Evolutionary conservation across 2,888 invertebrate species (phyloP), one percentile per base, ranked within the genome.

Genomic region (Eupithecia tripunctaria): DNA sequence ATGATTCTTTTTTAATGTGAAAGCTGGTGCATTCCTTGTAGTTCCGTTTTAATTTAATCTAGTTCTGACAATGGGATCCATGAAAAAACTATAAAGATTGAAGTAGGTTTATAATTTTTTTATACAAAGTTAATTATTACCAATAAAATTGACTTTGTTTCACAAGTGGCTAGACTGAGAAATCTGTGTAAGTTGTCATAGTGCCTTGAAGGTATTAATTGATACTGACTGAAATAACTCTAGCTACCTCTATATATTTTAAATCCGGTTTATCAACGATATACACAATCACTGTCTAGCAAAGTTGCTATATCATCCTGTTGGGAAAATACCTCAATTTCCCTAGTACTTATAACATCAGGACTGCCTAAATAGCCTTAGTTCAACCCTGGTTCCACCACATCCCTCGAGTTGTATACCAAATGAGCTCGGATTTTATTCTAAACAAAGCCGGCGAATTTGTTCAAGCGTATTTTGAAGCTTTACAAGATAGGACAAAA

Each of bases 401-500:
- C 81, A 82, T 80, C 80, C 81, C 73, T 78, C 79, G 79, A 78
- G 81, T 79, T 84, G 84, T 84, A 83, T 86, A 82, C 84, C 75
- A 88, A 87, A 88, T 87, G 85, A 86, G 85, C 82, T 80, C 76
- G 81, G 79, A 80, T 85, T 86, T 84, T 86, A 85, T 86, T 85
- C 79, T 80, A 81, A 83, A 81, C 82, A 81, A 81, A 82, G 76
- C 82, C 82, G 78, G 78, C 81, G 81, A 83, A 83, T 84, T 81
- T 84, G 82, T 84, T 84, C 79, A 77, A 81, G 84, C 81, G 77
- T 82, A 82, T 83, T 80, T 76, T 78, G 77, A 78, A 82, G 81
- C 78, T 82, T 80, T 80, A 78, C 81, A 63, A 72, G 69, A 63
- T 75, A 72, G 72, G 68, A 67, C 29, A 70, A 43, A 68, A 73